phyloP scores from a whole-genome alignment of 1,140 invertebrate genomes.

The Temnothorax curvispinosus region DNA sequence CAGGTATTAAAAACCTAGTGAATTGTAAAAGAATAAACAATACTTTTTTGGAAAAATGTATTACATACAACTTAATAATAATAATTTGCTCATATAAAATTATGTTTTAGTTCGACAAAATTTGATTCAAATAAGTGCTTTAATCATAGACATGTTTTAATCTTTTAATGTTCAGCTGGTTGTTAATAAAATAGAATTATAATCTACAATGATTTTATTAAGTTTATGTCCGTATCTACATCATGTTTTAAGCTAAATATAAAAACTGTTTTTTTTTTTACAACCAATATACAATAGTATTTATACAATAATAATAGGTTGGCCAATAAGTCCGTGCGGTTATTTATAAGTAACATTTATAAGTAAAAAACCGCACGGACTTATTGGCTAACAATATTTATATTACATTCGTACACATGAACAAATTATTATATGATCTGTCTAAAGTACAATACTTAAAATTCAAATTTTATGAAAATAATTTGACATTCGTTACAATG shows the following conservation, averaged over 20 bases:
- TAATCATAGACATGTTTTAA: background rate
- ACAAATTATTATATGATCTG: slow-evolving; percentile 9
- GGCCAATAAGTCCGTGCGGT: too few relatives aligned
- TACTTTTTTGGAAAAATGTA: slow-evolving; percentile 15
- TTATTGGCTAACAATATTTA: background rate
- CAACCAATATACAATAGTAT: slow-evolving; percentile 27
- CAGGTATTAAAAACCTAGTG: slow-evolving; percentile 29
- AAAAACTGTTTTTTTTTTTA: background rate
- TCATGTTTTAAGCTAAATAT: slow-evolving; percentile 7
- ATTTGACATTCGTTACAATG: background rate
- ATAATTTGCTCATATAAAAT: slow-evolving; percentile 21
- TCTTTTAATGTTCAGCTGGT: background rate
- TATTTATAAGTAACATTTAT: too few relatives aligned
- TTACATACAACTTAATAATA: slow-evolving; percentile 23
- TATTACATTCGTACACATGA: background rate
- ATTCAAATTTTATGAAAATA: background rate
- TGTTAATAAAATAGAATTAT: background rate
- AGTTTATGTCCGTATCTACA: background rate
- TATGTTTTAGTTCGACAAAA: slow-evolving; percentile 1
- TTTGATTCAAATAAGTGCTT: background rate
- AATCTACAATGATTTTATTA: slow-evolving; percentile 37
- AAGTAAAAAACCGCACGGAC: too few relatives aligned
- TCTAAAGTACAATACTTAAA: background rate
- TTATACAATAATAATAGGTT: background rate
- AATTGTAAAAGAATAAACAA: slow-evolving; percentile 36